Evolutionary conservation across 1,140 invertebrate species (phyloP).

Genomic region (Aporrectodea caliginosa): DNA sequence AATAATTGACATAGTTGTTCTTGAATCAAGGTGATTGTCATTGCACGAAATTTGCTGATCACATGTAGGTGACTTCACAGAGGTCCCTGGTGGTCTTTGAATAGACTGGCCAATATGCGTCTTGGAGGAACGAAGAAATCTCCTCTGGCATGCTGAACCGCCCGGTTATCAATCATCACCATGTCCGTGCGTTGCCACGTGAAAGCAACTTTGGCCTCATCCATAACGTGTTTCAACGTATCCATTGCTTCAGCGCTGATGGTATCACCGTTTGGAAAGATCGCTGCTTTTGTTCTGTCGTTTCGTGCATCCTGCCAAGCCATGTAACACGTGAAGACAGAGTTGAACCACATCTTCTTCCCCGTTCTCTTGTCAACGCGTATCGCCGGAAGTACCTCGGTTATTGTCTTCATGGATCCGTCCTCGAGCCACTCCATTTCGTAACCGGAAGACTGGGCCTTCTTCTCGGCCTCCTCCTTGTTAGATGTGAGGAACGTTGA

Average conservation of each 20-base stretch:
- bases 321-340: not conserved
- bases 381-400: not conserved
- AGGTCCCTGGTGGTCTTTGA: not conserved
- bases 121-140: not conserved
- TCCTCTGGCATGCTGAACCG: not conserved
- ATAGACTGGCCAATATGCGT: not conserved
- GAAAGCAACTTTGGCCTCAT: not conserved
- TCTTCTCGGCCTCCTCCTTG: constrained; percentile 12
- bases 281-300: not conserved
- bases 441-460: not conserved
- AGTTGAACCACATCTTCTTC: constrained; percentile 11
- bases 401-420: not conserved
- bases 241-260: not conserved
- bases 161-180: not conserved
- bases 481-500: not conserved
- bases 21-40: too few species aligned
- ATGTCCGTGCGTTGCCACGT: not conserved
- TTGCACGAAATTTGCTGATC: too few species aligned
- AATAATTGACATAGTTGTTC: too few species aligned
- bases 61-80: too few species aligned
- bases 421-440: not conserved
- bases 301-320: not conserved
- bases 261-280: not conserved
- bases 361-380: constrained; percentile 7
- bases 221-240: not conserved